Base-by-base conservation (phyloP, 2,113 vertebrate genomes). In the Neopipo cinnamomea region DNA sequence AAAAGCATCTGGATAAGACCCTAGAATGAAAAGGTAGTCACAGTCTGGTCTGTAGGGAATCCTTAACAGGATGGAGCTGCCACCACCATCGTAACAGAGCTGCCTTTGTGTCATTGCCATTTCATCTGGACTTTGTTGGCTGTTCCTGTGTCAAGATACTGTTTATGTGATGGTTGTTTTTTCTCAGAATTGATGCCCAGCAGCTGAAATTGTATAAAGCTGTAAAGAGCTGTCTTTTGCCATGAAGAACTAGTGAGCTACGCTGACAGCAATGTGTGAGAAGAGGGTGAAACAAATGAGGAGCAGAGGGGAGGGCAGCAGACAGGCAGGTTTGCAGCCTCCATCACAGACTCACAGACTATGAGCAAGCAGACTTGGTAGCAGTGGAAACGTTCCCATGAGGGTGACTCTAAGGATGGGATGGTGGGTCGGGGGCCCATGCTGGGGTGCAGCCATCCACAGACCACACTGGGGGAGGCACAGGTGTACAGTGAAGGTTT, bases 261-360 rank as follows among this genome's bases (percentile, higher is more conserved):
- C 30, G 50, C 6, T 79, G 80, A 55, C 2, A 6, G 55, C 42
- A 66, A 44, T 0, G 0, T 17, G 8, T 0, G 3, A 80, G 22
- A 18, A 91, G 35, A 84, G 16, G 50, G 3, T 77, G 31, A 59
- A 86, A 55, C 9, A 85, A 62, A 39, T 4, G 31, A 71, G 35
- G 50, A 92, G 39, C 10, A 75, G 33, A 78, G 13, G 8, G 25
- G 41, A 50, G 31, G 7, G 33, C 55, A 71, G 35, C 8, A 61
- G 31, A n/a, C n/a, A 52, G 67, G 42, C 9, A 7, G 8, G 71
- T 25, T 52, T 79, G 49, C 53, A 92, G 28, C 28, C 50, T 61
- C 66, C 44, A 31, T 39, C 18, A 3, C 18, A 67, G 53, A 59
- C 18, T 61, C 25, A 35, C 55, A 82, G 7, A 19, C 22, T 55